Percentiles rank a stretch among this genome's conserved stretches.
phyloP scores from a whole-genome alignment of 2,888 invertebrate species.

The Caenorhabditis plicata region DNA sequence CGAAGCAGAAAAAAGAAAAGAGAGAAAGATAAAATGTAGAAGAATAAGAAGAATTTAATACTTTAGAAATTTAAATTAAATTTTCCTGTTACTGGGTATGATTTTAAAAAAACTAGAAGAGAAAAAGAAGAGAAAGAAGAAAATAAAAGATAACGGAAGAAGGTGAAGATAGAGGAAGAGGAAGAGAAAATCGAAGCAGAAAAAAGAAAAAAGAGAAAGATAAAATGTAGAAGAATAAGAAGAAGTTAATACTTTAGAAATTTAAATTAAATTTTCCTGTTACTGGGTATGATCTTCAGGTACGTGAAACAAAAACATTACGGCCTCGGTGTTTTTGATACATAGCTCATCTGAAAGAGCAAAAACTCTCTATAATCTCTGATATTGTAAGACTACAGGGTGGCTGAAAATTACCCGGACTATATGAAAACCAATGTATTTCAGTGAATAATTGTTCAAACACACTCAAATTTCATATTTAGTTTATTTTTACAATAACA shows the following conservation, averaged over 20 bases:
- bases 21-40: not conserved
- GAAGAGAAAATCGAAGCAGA: not conserved
- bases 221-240: not conserved
- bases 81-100: conserved; percentile 5
- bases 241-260: not conserved
- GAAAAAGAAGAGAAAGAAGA: conserved; percentile 5
- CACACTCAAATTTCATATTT: no score
- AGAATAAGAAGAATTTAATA: not conserved
- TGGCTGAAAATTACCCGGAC: no score
- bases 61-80: conserved; percentile 18
- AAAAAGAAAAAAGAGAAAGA: not conserved
- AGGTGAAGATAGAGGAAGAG: conserved; percentile 5
- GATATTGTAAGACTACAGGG: no score
- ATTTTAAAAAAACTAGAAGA: conserved; percentile 1
- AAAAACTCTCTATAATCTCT: no score
- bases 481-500: no score
- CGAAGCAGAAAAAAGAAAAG: not conserved
- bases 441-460: no score
- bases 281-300: not conserved
- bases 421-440: no score
- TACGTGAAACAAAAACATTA: not conserved
- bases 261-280: not conserved
- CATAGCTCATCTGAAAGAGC: no score
- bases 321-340: no score
- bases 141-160: conserved; percentile 2